Evolutionary conservation across 2,113 vertebrate species (phyloP).

Genomic region (Morphnarchus princeps): DNA sequence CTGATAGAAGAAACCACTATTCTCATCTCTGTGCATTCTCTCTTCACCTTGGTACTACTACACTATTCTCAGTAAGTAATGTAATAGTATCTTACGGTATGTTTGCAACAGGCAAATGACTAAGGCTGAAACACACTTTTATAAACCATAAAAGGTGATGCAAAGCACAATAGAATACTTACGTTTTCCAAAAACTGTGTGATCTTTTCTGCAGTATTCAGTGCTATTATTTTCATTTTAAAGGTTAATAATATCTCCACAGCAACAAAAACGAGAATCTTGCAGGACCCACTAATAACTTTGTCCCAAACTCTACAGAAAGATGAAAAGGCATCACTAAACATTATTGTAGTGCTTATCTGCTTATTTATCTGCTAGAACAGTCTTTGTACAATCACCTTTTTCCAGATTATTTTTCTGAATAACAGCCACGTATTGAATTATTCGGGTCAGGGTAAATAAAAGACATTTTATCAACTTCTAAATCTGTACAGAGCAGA

Average conservation of each 20-base stretch:
- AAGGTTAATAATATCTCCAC: slow-evolving; percentile 94
- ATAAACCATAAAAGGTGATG: background rate
- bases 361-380: background rate
- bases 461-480: background rate
- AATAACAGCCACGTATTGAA: background rate
- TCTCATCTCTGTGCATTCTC: background rate
- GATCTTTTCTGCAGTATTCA: slow-evolving; percentile 83
- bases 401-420: background rate
- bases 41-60: background rate
- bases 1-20: background rate
- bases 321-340: background rate
- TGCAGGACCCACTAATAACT: slow-evolving; percentile 96
- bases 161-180: slow-evolving; percentile 61
- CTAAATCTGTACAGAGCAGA: background rate
- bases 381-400: background rate
- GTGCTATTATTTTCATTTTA: slow-evolving; percentile 90
- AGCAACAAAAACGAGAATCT: slow-evolving; percentile 95
- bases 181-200: slow-evolving; percentile 89
- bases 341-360: background rate
- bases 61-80: background rate
- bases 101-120: background rate
- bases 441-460: background rate
- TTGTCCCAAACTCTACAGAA: slow-evolving; percentile 94
- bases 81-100: background rate
- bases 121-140: background rate